A percentile compares a stretch with the other conserved stretches of the same genome.
Evolutionary conservation across 2,888 invertebrate genomes (phyloP).

Genomic region (Incurvaria masculella): DNA sequence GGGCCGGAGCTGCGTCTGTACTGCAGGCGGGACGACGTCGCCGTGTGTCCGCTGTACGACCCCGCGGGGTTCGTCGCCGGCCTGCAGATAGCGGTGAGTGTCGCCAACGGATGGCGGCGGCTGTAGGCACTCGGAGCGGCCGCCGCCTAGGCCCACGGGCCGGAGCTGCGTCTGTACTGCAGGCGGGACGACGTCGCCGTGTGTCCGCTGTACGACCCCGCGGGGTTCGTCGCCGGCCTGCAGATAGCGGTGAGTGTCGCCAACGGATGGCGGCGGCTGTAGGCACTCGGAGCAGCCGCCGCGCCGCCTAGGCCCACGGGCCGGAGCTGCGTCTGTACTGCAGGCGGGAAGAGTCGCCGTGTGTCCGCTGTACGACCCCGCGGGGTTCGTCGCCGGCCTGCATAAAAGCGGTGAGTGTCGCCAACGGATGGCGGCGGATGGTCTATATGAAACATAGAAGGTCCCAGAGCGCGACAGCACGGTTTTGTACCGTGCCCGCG

Average conservation of each 20-base stretch:
- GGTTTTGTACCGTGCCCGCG: too few relatives aligned
- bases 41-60: constrained; percentile 41
- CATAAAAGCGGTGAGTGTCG: constrained; percentile 46
- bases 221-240: constrained; percentile 43
- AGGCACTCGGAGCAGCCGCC: constrained; percentile 32
- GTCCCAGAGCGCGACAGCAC: too few relatives aligned
- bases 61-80: constrained; percentile 43
- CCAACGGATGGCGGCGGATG: too few relatives aligned
- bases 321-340: constrained; percentile 45
- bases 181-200: constrained; percentile 28
- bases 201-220: constrained; percentile 40
- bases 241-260: constrained; percentile 41
- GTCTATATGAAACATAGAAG: too few relatives aligned
- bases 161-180: constrained; percentile 44
- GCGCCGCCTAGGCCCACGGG: constrained; percentile 32
- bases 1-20: constrained; percentile 40
- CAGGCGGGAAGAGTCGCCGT: constrained; percentile 29
- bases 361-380: constrained; percentile 40
- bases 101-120: constrained; percentile 34
- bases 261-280: constrained; percentile 37
- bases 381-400: constrained; percentile 43
- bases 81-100: constrained; percentile 41
- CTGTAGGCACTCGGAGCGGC: constrained; percentile 35
- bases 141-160: constrained; percentile 31
- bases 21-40: constrained; percentile 31